Conservation (phyloP, 2,888 invertebrate genomes). For the Tipula vernalis region DNA sequence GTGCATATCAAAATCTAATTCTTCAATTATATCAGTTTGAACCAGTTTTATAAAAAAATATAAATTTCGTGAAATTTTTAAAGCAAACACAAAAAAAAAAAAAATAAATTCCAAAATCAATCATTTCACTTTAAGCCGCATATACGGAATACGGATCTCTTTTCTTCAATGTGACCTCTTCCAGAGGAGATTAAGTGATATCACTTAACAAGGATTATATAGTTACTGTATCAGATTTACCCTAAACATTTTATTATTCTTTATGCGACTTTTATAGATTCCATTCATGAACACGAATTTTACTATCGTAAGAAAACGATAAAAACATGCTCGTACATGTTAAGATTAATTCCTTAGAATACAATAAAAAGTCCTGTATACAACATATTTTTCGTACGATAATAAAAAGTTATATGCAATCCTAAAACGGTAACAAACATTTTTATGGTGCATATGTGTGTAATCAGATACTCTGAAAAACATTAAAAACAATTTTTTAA, state of each 20-base stretch:
- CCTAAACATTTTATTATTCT: background rate
- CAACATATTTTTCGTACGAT: background rate
- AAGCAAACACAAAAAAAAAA: background rate
- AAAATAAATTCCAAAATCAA: background rate
- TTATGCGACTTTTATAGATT: background rate
- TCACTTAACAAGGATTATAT: background rate
- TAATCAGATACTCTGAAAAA: background rate
- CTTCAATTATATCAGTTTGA: no score
- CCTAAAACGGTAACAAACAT: background rate
- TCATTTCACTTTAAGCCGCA: background rate
- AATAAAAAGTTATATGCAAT: background rate
- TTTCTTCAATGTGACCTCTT: background rate
- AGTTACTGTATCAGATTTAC: background rate
- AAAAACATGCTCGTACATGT: background rate
- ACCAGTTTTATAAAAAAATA: no score
- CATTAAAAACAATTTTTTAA: background rate
- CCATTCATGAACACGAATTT: background rate
- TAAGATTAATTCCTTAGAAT: background rate
- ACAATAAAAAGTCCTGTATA: background rate
- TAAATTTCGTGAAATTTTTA: background rate
- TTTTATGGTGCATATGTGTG: background rate
- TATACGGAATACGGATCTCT: background rate
- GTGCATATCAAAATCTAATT: no score
- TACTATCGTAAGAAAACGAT: background rate
- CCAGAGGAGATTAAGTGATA: background rate